Conservation (phyloP, 92 coral and sea anemone genomes). For the Blastomussa wellsi region DNA sequence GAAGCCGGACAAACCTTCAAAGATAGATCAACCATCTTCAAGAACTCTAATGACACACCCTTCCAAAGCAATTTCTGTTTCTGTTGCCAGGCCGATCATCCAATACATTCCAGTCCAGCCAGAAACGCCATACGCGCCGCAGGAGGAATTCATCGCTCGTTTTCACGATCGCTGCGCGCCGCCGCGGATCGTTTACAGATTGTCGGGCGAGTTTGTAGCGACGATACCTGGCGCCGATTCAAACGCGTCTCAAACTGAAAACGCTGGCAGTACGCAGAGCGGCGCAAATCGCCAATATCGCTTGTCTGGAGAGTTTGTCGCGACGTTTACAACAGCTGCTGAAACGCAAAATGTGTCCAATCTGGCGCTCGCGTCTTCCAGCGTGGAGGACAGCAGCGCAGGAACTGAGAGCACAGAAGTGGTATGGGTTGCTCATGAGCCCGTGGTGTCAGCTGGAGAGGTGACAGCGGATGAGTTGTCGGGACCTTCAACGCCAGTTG, state of each 20-base stretch:
- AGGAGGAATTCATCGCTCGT: constrained; percentile 74
- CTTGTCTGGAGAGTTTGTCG: constrained; percentile 63
- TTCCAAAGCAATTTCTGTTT: constrained; percentile 22
- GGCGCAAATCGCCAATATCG: constrained; percentile 38
- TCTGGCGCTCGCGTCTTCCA: constrained; percentile 51
- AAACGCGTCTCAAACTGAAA: constrained; percentile 12
- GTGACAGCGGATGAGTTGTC: constrained; percentile 83
- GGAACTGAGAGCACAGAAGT: constrained; percentile 67
- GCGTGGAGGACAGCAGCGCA: constrained; percentile 61
- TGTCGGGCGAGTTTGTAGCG: constrained; percentile 77
- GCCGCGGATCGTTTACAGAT: constrained; percentile 74
- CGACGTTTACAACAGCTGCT: constrained; percentile 65
- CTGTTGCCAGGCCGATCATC: constrained; percentile 56
- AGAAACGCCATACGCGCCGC: constrained; percentile 91
- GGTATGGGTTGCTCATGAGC: constrained; percentile 83
- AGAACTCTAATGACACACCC: constrained; percentile 11
- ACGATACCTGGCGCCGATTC: constrained; percentile 39
- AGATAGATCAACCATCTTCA: constrained; percentile 33
- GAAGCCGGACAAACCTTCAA: constrained; percentile 29
- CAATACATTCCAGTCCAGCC: constrained; percentile 67
- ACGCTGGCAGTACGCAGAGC: constrained; percentile 21
- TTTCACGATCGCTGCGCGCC: constrained; percentile 65
- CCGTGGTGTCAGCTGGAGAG: constrained; percentile 72
- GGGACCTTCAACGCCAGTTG: constrained; percentile 69
- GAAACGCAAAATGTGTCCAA: constrained; percentile 42